A percentile compares a stretch with the other conserved stretches of the same genome.
These are phyloP conservation scores for Callimorpha dominula DNA, from an alignment of 2,888 invertebrate genomes.

Conservation along the genomic window DNA sequence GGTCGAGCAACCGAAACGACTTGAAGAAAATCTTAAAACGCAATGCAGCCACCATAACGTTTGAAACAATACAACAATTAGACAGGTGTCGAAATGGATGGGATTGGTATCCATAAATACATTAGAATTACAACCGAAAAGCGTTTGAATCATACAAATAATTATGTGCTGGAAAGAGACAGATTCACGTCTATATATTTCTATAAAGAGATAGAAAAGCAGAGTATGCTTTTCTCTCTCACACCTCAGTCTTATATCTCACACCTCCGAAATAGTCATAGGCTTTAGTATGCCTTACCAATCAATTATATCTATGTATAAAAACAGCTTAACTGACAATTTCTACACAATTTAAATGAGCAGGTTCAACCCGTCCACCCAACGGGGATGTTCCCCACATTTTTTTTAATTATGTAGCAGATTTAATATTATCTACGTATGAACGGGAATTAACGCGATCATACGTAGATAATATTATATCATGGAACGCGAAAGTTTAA, in stretches of 20 bases:
- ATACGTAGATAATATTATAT: too few species aligned
- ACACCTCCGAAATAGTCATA: not conserved
- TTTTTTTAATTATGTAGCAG: too few species aligned
- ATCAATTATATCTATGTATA: not conserved
- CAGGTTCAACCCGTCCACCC: conserved; percentile 37
- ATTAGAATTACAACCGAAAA: conserved; percentile 37
- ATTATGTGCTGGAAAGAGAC: not conserved
- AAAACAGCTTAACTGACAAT: too few species aligned
- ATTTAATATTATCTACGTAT: too few species aligned
- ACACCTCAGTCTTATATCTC: too few species aligned
- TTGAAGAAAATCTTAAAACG: conserved; percentile 55
- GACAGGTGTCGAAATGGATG: conserved; percentile 49
- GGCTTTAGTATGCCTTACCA: not conserved
- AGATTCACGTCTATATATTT: not conserved
- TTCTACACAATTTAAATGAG: conserved; percentile 1
- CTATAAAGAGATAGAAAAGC: not conserved
- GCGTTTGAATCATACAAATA: conserved; percentile 21
- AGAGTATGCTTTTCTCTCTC: too few species aligned
- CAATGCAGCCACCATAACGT: conserved; percentile 44
- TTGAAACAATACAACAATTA: conserved; percentile 49
- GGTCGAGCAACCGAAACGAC: conserved; percentile 58
- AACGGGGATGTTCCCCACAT: conserved; percentile 69
- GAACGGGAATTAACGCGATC: too few species aligned
- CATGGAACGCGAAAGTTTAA: too few species aligned
- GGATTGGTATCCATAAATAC: conserved; percentile 42